Percentiles rank a stretch among this genome's conserved stretches.
phyloP scores from a whole-genome alignment of 2,888 invertebrate genomes.

The Chloromyia formosa region DNA sequence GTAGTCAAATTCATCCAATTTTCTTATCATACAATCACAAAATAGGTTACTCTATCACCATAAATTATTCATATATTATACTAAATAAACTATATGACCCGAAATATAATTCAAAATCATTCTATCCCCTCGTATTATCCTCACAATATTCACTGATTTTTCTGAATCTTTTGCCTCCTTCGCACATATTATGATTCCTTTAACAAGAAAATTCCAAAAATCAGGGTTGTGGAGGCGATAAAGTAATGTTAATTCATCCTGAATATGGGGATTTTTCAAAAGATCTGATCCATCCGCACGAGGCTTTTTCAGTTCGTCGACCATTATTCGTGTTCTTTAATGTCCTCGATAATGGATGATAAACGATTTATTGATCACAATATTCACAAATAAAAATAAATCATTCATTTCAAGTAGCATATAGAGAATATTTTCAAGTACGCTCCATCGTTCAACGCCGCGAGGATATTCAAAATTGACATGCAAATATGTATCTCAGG shows the following conservation, averaged over 20 bases:
- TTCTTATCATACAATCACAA: no score
- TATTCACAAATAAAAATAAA: conserved; percentile 47
- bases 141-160: no score
- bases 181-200: no score
- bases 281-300: not conserved
- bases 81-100: no score
- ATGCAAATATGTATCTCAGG: conserved; percentile 27
- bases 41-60: no score
- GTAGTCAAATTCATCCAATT: no score
- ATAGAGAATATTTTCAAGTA: conserved; percentile 14
- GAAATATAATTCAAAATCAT: no score
- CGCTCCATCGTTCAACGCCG: not conserved
- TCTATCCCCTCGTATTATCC: no score
- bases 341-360: conserved; percentile 40
- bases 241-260: conserved; percentile 35
- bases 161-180: no score
- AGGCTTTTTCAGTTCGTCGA: not conserved
- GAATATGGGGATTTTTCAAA: conserved; percentile 27
- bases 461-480: conserved; percentile 29
- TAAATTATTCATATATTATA: no score
- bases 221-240: not conserved
- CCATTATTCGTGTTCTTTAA: conserved; percentile 26
- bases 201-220: no score
- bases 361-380: conserved; percentile 47
- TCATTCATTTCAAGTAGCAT: conserved; percentile 42